phyloP scores from a whole-genome alignment of 2,888 invertebrate genomes.

The Megastigmus dorsalis region DNA sequence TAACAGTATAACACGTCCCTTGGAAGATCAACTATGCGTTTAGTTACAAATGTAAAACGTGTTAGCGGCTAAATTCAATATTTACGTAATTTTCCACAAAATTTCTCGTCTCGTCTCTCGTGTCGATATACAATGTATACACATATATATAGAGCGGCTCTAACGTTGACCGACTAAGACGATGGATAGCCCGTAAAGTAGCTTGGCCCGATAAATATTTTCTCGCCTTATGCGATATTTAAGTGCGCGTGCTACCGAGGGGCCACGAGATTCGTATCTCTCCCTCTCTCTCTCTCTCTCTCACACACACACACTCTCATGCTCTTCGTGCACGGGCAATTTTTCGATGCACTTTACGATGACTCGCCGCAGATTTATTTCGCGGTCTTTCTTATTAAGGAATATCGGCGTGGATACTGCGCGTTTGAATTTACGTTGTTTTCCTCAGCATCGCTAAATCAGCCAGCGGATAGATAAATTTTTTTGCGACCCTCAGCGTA shows the following conservation, averaged over 20 bases:
- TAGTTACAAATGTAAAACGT: no score
- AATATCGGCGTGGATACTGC: neutral
- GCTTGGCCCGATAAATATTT: constrained; percentile 16
- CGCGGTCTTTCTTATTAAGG: constrained; percentile 1
- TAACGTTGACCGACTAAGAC: constrained; percentile 17
- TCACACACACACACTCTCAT: no score
- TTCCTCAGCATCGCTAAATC: neutral
- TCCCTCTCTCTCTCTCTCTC: no score
- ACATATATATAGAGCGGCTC: neutral
- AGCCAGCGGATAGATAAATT: neutral
- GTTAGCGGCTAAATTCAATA: constrained; percentile 25
- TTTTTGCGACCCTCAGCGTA: no score
- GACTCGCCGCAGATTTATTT: neutral
- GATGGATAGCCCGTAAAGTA: constrained; percentile 15
- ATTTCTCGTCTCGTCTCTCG: neutral
- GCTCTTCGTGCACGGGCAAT: neutral
- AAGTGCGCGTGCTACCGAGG: neutral
- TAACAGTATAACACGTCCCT: no score
- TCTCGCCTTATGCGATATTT: constrained; percentile 18
- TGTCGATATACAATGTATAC: neutral
- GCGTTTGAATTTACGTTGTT: neutral
- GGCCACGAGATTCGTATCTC: neutral
- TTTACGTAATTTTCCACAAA: neutral
- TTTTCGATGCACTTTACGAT: constrained; percentile 18
- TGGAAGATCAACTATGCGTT: no score